phyloP scores from a whole-genome alignment of 2,888 invertebrate species.

The Campopleginae sp. region DNA sequence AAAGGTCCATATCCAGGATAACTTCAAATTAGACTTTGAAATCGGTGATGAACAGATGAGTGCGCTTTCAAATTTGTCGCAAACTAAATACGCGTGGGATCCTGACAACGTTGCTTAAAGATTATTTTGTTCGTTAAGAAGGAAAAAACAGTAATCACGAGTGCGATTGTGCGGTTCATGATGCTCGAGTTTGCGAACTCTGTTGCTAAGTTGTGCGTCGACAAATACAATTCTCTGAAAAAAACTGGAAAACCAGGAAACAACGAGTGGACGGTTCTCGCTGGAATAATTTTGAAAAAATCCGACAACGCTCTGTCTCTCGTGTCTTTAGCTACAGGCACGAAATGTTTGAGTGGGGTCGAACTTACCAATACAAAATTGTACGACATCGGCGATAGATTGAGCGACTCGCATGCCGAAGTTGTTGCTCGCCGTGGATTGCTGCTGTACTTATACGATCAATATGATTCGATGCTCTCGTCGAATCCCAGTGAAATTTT shows the following conservation, averaged over 20 bases:
- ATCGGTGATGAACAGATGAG: constrained; percentile 86
- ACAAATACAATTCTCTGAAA: constrained; percentile 87
- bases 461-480: constrained; percentile 85
- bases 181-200: constrained; percentile 83
- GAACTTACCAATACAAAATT: constrained; percentile 84
- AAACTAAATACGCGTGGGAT: constrained; percentile 87
- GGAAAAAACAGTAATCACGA: background rate
- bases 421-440: constrained; percentile 93
- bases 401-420: constrained; percentile 98
- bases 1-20: constrained; percentile 86
- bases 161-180: constrained; percentile 8
- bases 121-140: background rate
- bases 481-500: constrained; percentile 81
- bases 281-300: constrained; percentile 88
- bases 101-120: constrained; percentile 85
- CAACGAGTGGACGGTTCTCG: constrained; percentile 93
- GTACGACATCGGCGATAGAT: constrained; percentile 88
- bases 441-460: constrained; percentile 90
- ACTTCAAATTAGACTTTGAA: constrained; percentile 86
- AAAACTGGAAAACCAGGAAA: constrained; percentile 92
- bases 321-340: constrained; percentile 94
- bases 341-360: constrained; percentile 93
- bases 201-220: constrained; percentile 87
- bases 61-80: constrained; percentile 83
- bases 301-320: constrained; percentile 85